phyloP scores from a whole-genome alignment of 2,797 vertebrate genomes.

The Gephyroberyx darwinii region DNA sequence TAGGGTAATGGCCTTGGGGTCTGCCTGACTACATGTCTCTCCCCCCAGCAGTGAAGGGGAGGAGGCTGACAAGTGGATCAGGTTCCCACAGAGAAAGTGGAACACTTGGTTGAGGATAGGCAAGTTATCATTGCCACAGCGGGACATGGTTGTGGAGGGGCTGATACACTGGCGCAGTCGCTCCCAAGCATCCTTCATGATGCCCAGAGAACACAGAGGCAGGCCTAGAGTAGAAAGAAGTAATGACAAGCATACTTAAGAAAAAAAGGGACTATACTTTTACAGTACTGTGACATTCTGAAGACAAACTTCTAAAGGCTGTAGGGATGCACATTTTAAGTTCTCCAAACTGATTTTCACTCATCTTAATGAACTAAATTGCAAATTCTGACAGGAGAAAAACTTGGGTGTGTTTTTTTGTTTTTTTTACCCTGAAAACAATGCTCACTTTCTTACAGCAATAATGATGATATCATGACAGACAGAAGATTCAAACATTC shows the following conservation, averaged over 20 bases:
- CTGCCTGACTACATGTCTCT: conserved; percentile 72
- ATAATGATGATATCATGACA: too few species aligned
- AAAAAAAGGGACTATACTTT: too few species aligned
- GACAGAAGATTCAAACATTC: too few species aligned
- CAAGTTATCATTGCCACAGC: conserved; percentile 63
- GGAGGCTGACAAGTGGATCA: conserved; percentile 54
- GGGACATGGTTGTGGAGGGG: conserved; percentile 65
- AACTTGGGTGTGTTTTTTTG: too few species aligned
- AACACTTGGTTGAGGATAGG: conserved; percentile 82
- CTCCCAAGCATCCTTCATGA: conserved; percentile 88
- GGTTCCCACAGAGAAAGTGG: conserved; percentile 81
- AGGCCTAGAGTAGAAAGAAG: conserved; percentile 68
- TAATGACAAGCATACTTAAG: neutral
- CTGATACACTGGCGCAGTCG: conserved; percentile 85
- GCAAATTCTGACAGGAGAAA: too few species aligned
- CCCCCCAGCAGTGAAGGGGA: conserved; percentile 57
- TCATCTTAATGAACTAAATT: too few species aligned
- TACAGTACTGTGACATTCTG: too few species aligned
- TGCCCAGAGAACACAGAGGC: conserved; percentile 83
- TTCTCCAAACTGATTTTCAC: too few species aligned
- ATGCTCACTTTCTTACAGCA: too few species aligned
- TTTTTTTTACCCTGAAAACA: too few species aligned
- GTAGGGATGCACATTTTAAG: too few species aligned
- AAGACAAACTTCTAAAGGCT: too few species aligned
- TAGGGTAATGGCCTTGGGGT: conserved; percentile 81